These are phyloP conservation scores for Plebejus argus DNA, from an alignment of 2,888 invertebrate species.

Conservation along the genomic window DNA sequence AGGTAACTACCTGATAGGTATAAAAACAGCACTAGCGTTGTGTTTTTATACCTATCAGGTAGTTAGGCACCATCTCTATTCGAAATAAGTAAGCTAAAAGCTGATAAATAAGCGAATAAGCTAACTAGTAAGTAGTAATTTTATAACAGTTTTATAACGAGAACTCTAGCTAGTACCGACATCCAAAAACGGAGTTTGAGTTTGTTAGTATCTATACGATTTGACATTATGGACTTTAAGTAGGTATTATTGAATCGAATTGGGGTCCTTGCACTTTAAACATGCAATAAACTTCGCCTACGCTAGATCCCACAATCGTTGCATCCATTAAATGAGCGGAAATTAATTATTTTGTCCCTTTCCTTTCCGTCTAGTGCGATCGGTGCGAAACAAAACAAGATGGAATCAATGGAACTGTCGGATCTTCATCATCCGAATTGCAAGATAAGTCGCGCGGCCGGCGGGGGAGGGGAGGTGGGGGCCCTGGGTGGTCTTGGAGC, in stretches of 20 bases:
- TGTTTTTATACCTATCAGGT: too few relatives aligned
- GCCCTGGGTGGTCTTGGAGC: constrained; percentile 81
- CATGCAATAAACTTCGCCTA: background rate
- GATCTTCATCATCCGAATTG: constrained; percentile 98
- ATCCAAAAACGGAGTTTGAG: too few relatives aligned
- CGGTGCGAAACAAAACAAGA: constrained; percentile 89
- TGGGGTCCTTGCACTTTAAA: background rate
- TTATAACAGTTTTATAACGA: too few relatives aligned
- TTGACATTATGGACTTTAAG: background rate
- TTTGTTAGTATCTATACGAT: too few relatives aligned
- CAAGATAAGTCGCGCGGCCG: constrained; percentile 92
- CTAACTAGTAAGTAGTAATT: too few relatives aligned
- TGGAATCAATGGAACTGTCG: constrained; percentile 96
- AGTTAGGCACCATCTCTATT: too few relatives aligned
- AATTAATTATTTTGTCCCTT: constrained; percentile 39
- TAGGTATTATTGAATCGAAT: background rate
- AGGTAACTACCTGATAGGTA: too few relatives aligned
- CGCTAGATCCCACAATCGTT: constrained; percentile 11
- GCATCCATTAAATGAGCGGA: constrained; percentile 31
- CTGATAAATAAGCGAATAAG: too few relatives aligned
- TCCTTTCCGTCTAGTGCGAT: constrained; percentile 78
- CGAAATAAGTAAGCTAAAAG: too few relatives aligned
- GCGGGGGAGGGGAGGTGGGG: constrained; percentile 73
- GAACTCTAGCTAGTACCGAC: too few relatives aligned
- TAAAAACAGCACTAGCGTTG: too few relatives aligned